Base-by-base conservation (phyloP, 2,113 vertebrate genomes). In the Colius striatus region DNA sequence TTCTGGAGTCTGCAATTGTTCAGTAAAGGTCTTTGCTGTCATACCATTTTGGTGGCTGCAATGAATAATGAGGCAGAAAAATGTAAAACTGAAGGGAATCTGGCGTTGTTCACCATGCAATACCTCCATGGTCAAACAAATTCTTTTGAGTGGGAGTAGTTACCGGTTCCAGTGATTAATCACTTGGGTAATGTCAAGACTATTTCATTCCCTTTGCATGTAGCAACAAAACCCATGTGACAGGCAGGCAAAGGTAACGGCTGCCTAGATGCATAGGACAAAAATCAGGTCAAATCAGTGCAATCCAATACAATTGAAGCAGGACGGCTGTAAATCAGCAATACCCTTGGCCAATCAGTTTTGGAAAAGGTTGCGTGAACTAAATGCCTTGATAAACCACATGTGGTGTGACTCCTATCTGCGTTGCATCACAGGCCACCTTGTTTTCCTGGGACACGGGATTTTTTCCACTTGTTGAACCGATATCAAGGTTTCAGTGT, bases 381-480 rank as follows among this genome's bases (percentile, higher is more conserved):
- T 5, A 27, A 61, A 66, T 32, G 19, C 11, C 32, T 15, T 20
- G 16, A 79, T 65, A 70, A 65, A 58, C 16, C 18, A 48, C 6
- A 68, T 23, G 48, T 60, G 13, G 36, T 91, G 50, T 0, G 5
- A 95, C 71, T 91, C 21, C 36, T 30, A 72, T 2, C 0, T 0
- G 0, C 0, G 1, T 4, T 74, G 32, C 14, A 30, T 74, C 26
- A 34, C 30, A 65, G 26, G 16, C 12, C 22, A n/a, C 26, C 32
- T 83, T 89, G 41, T 75, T 92, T 36, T 77, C 54, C 66, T 2
- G 2, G 20, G 25, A 70, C 13, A 43, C 8, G 66, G 34, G 22
- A 62, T 36, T 87, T 53, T 51, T 94, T 47, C n/a, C 25, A 9
- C 20, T 70, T 82, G 55, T 84, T 78, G 16, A 81, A 86, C 30